A percentile compares a stretch with the other conserved stretches of the same genome.
These are phyloP conservation scores for Phymanthus crucifer DNA, from an alignment of 92 coral and sea anemone species.

Conservation along the genomic window DNA sequence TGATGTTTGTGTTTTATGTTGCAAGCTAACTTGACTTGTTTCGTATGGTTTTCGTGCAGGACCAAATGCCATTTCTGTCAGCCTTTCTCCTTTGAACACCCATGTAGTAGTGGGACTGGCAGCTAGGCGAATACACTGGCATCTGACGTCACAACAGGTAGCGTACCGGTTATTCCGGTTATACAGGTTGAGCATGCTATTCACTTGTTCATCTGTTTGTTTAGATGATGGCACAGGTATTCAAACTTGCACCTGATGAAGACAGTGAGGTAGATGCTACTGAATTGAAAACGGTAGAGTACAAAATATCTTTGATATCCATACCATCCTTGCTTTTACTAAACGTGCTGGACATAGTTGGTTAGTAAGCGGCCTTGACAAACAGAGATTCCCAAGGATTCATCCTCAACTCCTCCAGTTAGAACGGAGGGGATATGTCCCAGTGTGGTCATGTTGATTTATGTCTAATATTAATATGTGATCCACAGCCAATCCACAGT, in stretches of 20 bases:
- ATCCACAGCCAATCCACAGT: slow-evolving; percentile 57
- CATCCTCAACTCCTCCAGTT: no score
- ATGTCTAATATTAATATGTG: not conserved
- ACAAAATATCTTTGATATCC: not conserved
- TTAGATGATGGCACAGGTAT: slow-evolving; percentile 81
- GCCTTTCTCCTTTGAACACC: slow-evolving; percentile 76
- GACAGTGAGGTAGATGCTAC: slow-evolving; percentile 25
- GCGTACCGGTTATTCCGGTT: not conserved
- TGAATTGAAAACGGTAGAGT: slow-evolving; percentile 33
- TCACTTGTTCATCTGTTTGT: not conserved
- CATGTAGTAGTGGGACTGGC: slow-evolving; percentile 93
- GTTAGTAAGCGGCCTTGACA: no score
- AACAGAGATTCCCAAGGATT: no score
- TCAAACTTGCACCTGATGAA: slow-evolving; percentile 61
- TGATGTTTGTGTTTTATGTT: no score
- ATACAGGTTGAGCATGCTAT: not conserved
- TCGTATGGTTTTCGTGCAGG: slow-evolving; percentile 30
- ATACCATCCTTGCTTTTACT: not conserved
- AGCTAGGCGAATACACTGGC: slow-evolving; percentile 79
- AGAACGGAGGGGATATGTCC: no score
- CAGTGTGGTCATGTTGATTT: not conserved
- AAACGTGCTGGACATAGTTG: no score
- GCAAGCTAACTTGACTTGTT: no score
- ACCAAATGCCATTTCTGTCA: slow-evolving; percentile 84
- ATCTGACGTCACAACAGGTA: slow-evolving; percentile 79